Base-by-base conservation (phyloP, 2,797 vertebrate species). In the Pangasius sanitwongsei region DNA sequence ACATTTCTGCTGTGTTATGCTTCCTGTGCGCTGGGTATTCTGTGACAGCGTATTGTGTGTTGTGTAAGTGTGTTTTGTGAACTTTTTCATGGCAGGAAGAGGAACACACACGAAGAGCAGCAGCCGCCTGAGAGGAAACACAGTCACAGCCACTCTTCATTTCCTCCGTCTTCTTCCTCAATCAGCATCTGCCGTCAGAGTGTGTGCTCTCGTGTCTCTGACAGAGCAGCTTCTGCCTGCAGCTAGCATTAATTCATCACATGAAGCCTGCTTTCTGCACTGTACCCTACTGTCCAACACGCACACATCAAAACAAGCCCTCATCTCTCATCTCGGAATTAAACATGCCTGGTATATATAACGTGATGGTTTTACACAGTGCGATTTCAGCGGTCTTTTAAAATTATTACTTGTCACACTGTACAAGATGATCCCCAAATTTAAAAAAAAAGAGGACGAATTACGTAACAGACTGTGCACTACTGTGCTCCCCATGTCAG, bases 91-190 rank as follows among this genome's bases (percentile, higher is more conserved):
- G 12, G 80, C 77, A 85, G 81, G 90, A 87, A 91, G 82, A 92
- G 86, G 70, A 84, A 92, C 34, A 84, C 88, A 28, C 59, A 41
- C 13, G 59, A 65, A 83, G 81, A 89, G 53, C 70, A 87, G 63
- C 44, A 31, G 80, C 67, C 85, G 82, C 77, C 74, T 41, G 78
- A 89, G 83, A 94, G 92, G 92, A 94, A 94, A 92, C 90, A 89
- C 90, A 85, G 88, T 81, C 75, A 86, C 83, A 91, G 75, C 69
- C 92, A 90, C 90, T 93, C 61, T 89, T 93, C 87, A 90, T 94
- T 95, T 95, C 91, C 92, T 94, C 91, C 88, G 90, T 90, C 92
- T 92, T 94, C 77, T 89, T 92, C 78, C 69, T 88, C 80, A 90
- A 91, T 93, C 90, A 61, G 86, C 90, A 94, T 94, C 90, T 93